Base-by-base conservation (phyloP, 23 tunicate species). In the Clavelina lepadiformis region DNA sequence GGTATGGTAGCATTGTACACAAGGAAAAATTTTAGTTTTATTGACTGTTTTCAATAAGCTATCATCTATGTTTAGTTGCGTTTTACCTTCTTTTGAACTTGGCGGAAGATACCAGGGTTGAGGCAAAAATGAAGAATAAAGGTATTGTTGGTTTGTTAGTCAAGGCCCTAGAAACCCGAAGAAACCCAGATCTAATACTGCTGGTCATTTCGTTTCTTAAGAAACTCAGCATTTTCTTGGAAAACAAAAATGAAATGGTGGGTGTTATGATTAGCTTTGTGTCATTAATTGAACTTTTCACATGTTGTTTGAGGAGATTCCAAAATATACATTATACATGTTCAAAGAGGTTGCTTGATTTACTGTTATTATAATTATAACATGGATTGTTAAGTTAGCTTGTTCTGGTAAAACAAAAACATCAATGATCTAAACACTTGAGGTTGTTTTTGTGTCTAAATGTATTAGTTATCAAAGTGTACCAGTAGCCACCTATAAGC, bases 171-270 rank as follows among this genome's bases (percentile, higher is more conserved):
- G 83, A 75, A 70, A 86, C 83, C 3, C 52, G 99, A 25, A 62
- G 50, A 27, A 79, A 74, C 56, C 72, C 75, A 21, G 91, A 78
- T 28, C 76, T 94, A 26, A 49, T 86, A 44, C 58, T 94, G 24
- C 77, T 94, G 26, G 71, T 88, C 35, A 35, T 94, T 49, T 94
- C 99, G 0, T 86, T 94, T 64, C 65, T 94, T 13, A 89, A 94
- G 58, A 94, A 86, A 38, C 70, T 94, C 46, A 89, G 97, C 53
- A 82, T 94, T 24, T 94, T 94, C 67, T 35, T 57, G 37, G 99
- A 94, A 71, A 94, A 94, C 71, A 94, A 94, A 50, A 77, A 86
- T 63, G 99, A 94, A 69, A 86, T 94, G 99, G 94, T 86, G 34
- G 47, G 33, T 46, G 31, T 58, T 11, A 11, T 11, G 15, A 11